Evolutionary conservation across 2,888 invertebrate genomes (phyloP).

Genomic region (Dynastes tityus): DNA sequence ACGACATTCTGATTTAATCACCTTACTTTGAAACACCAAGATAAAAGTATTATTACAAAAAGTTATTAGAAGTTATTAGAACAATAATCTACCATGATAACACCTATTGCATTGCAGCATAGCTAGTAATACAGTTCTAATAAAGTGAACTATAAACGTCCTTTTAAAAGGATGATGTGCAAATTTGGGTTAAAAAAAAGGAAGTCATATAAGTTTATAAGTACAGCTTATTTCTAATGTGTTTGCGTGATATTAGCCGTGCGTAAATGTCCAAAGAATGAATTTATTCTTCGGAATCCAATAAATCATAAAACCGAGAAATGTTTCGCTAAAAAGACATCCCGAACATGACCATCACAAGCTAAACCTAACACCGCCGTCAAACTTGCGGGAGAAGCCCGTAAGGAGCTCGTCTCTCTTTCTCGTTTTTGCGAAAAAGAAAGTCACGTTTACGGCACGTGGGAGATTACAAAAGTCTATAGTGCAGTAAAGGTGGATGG

Average conservation of each 20-base stretch:
- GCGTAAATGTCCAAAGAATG: background rate
- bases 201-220: too few relatives aligned
- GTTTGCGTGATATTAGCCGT: background rate
- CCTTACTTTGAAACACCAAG: too few relatives aligned
- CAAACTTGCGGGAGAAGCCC: constrained; percentile 10
- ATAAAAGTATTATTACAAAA: too few relatives aligned
- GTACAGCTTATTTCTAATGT: too few relatives aligned
- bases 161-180: too few relatives aligned
- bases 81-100: too few relatives aligned
- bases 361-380: background rate
- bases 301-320: background rate
- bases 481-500: constrained; percentile 61
- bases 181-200: too few relatives aligned
- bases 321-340: background rate
- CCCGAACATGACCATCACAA: background rate
- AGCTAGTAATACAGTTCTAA: too few relatives aligned
- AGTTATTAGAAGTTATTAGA: too few relatives aligned
- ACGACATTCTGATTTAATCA: too few relatives aligned
- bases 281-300: constrained; percentile 8
- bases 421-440: constrained; percentile 16
- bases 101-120: too few relatives aligned
- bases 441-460: constrained; percentile 56
- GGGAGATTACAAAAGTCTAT: constrained; percentile 62
- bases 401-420: background rate
- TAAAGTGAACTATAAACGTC: too few relatives aligned